Percentiles rank a stretch among this genome's conserved stretches.
Evolutionary conservation across 2,797 vertebrate species (phyloP).

Genomic region (Echiichthys vipera): DNA sequence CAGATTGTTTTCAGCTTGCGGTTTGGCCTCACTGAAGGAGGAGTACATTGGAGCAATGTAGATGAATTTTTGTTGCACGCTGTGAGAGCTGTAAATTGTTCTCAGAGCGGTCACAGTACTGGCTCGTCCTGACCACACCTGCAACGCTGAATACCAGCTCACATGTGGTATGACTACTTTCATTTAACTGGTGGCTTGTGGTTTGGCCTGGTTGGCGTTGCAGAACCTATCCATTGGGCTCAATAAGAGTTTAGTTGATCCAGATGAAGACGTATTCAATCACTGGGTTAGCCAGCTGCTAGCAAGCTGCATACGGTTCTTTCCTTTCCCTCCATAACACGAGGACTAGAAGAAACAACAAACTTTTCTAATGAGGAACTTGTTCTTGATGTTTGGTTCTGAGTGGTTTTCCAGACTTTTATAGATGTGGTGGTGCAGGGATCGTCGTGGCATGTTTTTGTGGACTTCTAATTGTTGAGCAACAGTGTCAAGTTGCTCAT

Average conservation of each 20-base stretch:
- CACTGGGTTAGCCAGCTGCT: constrained; percentile 19
- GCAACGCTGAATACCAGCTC: constrained; percentile 25
- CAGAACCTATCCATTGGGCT: constrained; percentile 13
- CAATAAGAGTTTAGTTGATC: constrained; percentile 34
- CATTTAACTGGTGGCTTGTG: constrained; percentile 58
- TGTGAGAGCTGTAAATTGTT: constrained; percentile 30
- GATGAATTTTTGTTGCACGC: constrained; percentile 20
- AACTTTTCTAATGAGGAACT: neutral
- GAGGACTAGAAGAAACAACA: neutral
- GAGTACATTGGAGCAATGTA: constrained; percentile 20
- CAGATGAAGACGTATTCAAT: constrained; percentile 18
- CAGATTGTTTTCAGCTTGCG: constrained; percentile 40
- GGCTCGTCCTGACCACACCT: constrained; percentile 49
- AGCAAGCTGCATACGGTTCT: neutral
- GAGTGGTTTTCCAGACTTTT: neutral
- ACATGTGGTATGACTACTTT: constrained; percentile 34
- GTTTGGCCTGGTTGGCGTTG: constrained; percentile 55
- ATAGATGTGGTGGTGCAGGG: neutral
- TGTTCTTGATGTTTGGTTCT: constrained; percentile 1
- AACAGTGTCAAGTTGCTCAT: neutral
- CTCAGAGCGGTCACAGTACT: constrained; percentile 6
- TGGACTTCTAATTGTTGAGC: neutral
- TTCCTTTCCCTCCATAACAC: neutral
- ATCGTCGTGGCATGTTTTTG: constrained; percentile 1
- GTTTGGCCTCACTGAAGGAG: constrained; percentile 27